Conservation (phyloP, 1,140 invertebrate species). For the Oscheius sp. region DNA sequence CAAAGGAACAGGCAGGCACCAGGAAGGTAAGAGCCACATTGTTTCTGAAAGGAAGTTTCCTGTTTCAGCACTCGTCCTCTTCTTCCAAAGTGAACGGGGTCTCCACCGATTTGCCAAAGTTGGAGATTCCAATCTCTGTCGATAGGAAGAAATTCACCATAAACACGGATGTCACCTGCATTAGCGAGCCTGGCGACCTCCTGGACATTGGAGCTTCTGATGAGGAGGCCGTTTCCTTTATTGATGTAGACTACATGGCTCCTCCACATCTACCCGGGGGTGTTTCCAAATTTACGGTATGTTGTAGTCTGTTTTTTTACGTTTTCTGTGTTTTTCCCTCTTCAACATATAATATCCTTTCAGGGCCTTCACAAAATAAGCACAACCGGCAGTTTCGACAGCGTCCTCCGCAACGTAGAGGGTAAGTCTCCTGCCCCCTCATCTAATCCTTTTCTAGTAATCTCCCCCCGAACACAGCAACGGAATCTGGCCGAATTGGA, state of each 20-base stretch:
- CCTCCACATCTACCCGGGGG: neutral
- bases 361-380: conserved; percentile 14
- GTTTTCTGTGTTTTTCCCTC: neutral
- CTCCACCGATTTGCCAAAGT: neutral
- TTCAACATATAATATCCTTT: no score
- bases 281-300: neutral
- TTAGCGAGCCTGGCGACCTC: conserved; percentile 9
- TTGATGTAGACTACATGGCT: neutral
- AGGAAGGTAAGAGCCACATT: conserved; percentile 13
- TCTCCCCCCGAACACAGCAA: conserved; percentile 35
- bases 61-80: neutral
- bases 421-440: conserved; percentile 1
- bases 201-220: neutral
- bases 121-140: neutral
- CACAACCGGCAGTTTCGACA: conserved; percentile 30
- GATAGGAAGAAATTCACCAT: conserved; percentile 17
- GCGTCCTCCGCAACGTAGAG: conserved; percentile 19
- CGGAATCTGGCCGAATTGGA: conserved; percentile 56
- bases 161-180: conserved; percentile 27
- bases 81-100: conserved; percentile 11
- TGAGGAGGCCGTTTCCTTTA: conserved; percentile 4
- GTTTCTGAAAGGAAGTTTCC: conserved; percentile 1
- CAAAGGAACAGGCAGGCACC: conserved; percentile 17
- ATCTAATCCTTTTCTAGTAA: conserved; percentile 1
- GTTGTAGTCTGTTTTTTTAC: neutral